Conservation (phyloP, 1,140 invertebrate genomes). For the Cyclina sinensis region DNA sequence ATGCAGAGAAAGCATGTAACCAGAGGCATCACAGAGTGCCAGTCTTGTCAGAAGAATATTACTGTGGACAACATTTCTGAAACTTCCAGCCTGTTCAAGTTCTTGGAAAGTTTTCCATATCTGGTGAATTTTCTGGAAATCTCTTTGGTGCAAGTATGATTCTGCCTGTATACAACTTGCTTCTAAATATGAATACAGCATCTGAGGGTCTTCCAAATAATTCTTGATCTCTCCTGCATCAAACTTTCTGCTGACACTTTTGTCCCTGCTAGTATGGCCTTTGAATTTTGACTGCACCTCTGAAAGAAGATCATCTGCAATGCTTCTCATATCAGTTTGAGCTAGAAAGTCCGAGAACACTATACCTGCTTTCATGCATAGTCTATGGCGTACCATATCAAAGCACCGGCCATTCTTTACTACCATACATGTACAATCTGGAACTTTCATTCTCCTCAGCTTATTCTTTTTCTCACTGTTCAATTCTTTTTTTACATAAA, state of each 20-base stretch:
- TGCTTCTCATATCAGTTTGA: constrained; percentile 1
- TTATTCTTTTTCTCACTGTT: constrained; percentile 43
- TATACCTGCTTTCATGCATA: constrained; percentile 50
- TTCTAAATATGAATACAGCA: constrained; percentile 45
- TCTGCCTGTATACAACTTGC: constrained; percentile 52
- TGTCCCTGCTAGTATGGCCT: not conserved
- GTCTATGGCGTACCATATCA: constrained; percentile 29
- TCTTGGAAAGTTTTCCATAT: constrained; percentile 34
- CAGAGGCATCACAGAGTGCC: constrained; percentile 50
- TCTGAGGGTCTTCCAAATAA: constrained; percentile 4
- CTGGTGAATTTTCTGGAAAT: constrained; percentile 33
- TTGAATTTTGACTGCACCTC: constrained; percentile 14
- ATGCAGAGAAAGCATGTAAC: constrained; percentile 36
- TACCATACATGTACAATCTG: constrained; percentile 33
- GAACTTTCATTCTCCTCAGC: not conserved
- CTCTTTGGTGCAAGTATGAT: constrained; percentile 31
- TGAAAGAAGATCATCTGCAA: not conserved
- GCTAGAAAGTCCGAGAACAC: constrained; percentile 48
- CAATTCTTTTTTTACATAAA: constrained; percentile 30
- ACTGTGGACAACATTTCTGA: constrained; percentile 57
- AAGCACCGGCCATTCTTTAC: not conserved
- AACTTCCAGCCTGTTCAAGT: constrained; percentile 30
- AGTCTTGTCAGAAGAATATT: constrained; percentile 56
- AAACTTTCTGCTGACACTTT: not conserved
- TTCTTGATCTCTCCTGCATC: not conserved